Evolutionary conservation across 1,140 invertebrate genomes (phyloP), one percentile per base, ranked within the genome.

Genomic region (Hirudo medicinalis): DNA sequence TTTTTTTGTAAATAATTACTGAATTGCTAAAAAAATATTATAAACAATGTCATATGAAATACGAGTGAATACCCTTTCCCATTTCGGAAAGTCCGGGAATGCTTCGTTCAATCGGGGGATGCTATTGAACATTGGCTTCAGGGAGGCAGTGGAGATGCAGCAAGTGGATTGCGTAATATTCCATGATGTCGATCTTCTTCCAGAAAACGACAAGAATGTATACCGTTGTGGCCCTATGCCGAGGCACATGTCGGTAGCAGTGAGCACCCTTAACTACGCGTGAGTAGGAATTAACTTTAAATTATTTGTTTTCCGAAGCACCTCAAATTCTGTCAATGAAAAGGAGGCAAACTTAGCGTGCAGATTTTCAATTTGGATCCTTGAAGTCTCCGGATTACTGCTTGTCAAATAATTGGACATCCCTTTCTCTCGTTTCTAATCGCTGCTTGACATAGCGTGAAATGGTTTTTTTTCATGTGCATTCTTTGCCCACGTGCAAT

Each of bases 91-190:
- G 57, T 22, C 57, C 57, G 57, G 22, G 15, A 49, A 49, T 49
- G 57, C 57, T 22, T 32, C 29, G 57, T 97, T 97, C 80, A 97
- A 97, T 81, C 86, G 92, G 71, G 94, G 91, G 0, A 89, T 90
- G 84, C 84, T 97, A 66, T 91, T 97, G 88, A 97, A 97, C 82
- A 88, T 96, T n/a, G 94, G 93, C 11, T 96, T 89, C 81, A 85
- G 87, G 54, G 93, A 96, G 82, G 89, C 91, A 1, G 80, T 88
- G 74, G 90, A 90, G 78, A 82, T 87, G 54, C 86, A 87, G 55
- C 83, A 87, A 55, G 82, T 88, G 82, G 88, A 91, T 77, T 97
- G 93, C 83, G 94, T 94, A 81, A 88, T 96, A 74, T 96, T 96
- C 82, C 93, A 97, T 82, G 94, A 97, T 81, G 91, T 97, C 29